These are phyloP conservation scores for Myanophis thanlyinensis DNA, from an alignment of 2,113 vertebrate genomes.

Conservation along the genomic window DNA sequence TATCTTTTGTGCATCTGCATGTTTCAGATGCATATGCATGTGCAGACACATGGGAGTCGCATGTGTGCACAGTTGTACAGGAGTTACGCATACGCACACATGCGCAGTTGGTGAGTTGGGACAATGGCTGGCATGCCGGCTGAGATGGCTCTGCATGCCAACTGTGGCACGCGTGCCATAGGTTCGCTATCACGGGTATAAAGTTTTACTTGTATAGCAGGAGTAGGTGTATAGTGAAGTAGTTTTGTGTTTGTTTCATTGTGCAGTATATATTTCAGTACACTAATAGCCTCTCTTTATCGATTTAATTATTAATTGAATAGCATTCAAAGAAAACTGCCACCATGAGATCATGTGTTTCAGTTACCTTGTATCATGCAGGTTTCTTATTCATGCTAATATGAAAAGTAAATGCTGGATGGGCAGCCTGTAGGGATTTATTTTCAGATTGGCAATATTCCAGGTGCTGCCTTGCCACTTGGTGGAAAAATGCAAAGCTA, in stretches of 20 bases:
- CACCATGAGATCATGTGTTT: background rate
- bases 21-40: too few species aligned
- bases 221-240: background rate
- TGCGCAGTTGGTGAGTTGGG: too few species aligned
- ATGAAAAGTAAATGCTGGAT: background rate
- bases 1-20: too few species aligned
- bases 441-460: background rate
- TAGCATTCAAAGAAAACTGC: background rate
- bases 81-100: too few species aligned
- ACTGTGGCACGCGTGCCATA: too few species aligned
- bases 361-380: background rate
- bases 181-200: too few species aligned
- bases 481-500: background rate
- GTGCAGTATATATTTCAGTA: background rate
- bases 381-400: background rate
- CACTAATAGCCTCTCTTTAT: background rate
- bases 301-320: background rate
- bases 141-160: too few species aligned
- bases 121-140: too few species aligned
- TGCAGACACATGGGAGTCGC: too few species aligned
- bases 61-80: too few species aligned
- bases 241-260: background rate
- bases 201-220: background rate
- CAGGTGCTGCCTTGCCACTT: background rate
- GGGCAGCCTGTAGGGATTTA: background rate